Percentiles rank a stretch among this genome's conserved stretches.
Conservation (phyloP, 2,888 invertebrate genomes). For the Drosophila diplacantha region DNA sequence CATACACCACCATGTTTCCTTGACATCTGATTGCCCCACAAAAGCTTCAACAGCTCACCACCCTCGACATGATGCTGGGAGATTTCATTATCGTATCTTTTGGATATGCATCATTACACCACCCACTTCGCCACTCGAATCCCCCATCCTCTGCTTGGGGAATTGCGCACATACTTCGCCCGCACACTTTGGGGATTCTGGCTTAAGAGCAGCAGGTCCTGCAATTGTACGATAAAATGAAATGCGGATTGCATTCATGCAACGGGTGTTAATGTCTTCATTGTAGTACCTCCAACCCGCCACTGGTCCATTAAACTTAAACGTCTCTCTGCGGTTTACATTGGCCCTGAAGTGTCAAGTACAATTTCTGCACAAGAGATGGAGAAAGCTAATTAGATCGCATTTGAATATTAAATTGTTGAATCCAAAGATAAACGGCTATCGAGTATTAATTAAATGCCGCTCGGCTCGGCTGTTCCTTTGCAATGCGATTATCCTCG, state of each 20-base stretch:
- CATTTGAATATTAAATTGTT: slow-evolving; percentile 32
- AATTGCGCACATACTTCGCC: slow-evolving; percentile 25
- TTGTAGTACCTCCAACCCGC: slow-evolving; percentile 14
- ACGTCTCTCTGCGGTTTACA: slow-evolving; percentile 10
- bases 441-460: slow-evolving; percentile 29
- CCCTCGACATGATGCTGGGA: slow-evolving; percentile 10
- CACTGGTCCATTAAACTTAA: slow-evolving; percentile 13
- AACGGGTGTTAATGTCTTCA: slow-evolving; percentile 29
- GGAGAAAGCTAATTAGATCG: slow-evolving; percentile 22
- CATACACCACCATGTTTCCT: neutral
- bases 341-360: slow-evolving; percentile 30
- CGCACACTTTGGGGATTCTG: slow-evolving; percentile 22
- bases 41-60: slow-evolving; percentile 26
- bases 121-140: neutral
- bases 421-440: slow-evolving; percentile 13
- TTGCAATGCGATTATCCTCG: slow-evolving; percentile 10
- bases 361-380: neutral
- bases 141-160: slow-evolving; percentile 2
- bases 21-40: slow-evolving; percentile 21
- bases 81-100: slow-evolving; percentile 24
- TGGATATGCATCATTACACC: slow-evolving; percentile 15
- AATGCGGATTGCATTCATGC: slow-evolving; percentile 31
- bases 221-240: slow-evolving; percentile 30
- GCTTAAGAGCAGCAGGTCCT: slow-evolving; percentile 7
- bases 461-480: neutral